Base-by-base conservation (phyloP, 2,888 invertebrate species). In the Cheiracanthium punctorium region DNA sequence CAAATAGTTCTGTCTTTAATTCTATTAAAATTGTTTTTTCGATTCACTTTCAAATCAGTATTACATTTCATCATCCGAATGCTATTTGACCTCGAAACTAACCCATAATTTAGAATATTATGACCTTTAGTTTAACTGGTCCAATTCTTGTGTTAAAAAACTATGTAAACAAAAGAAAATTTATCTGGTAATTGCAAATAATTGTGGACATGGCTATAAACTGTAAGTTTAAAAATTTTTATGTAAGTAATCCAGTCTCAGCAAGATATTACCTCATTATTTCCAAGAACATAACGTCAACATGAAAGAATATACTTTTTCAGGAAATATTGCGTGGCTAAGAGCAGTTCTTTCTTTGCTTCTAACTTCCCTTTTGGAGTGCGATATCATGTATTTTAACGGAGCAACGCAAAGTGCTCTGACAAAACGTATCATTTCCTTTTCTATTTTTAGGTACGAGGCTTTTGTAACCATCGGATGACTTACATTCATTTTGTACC, bases 291-390 rank as follows among this genome's bases (percentile, higher is more conserved):
- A 7, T 58, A 24, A 1, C 1, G 20, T 58, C 20, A 20, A 58
- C 58, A 58, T 58, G 24, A 58, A 58, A 58, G 20, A 58, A 58
- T 58, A 58, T 58, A 58, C 58, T 58, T 58, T 58, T 58, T 58
- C 58, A 58, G 58, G 58, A 58, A 58, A 58, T 58, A 58, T 58
- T 58, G 58, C 58, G 58, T 58, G 58, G 58, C 58, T 24, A 58
- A 24, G 24, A 58, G 58, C 58, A 58, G 58, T 58, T 58, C 58
- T 58, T 58, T 58, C 58, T 24, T 58, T 58, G 58, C 58, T 58
- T 58, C 20, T 24, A 58, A 58, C 58, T 58, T 58, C 58, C 58
- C 24, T 12, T 24, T 20, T 17, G 20, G 24, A 58, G 58, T 58
- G 58, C 58, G 24, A 58, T 58, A 58, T 24, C 58, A 58, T 58